Base-by-base conservation (phyloP, 2,888 invertebrate species). In the Platerodrilus igneus region DNA sequence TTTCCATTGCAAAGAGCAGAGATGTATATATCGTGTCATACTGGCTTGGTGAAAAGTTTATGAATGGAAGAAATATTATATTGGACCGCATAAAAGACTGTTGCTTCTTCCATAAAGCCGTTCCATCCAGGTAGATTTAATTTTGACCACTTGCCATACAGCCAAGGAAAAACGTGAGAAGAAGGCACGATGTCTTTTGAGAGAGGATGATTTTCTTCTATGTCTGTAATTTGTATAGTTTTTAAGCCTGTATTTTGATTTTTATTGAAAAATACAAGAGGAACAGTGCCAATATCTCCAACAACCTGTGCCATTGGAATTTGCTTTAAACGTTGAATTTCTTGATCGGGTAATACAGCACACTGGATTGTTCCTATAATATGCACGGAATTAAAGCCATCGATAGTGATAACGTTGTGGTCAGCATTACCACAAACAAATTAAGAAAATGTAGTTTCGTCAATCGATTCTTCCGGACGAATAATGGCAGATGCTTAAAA, bases 71-170 rank as follows among this genome's bases (percentile, higher is more conserved):
- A n/a, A n/a, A n/a, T n/a, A n/a, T n/a, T n/a, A n/a, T n/a, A n/a
- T n/a, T n/a, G n/a, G n/a, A n/a, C n/a, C n/a, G n/a, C n/a, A n/a
- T n/a, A n/a, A n/a, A n/a, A n/a, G n/a, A n/a, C n/a, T n/a, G n/a
- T n/a, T n/a, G n/a, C n/a, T n/a, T n/a, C n/a, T n/a, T n/a, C n/a
- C n/a, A n/a, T 53, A 38, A 51, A 56, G 15, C 51, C 52, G 43
- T 47, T 56, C 52, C 51, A 54, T 34, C 54, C 48, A 19, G 48
- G 45, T 21, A 49, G 39, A 22, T 38, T 6, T 18, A 41, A 31
- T 35, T 45, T 34, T 14, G 33, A 30, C 48, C 41, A 50, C 33
- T 48, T 46, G 29, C 45, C 47, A 50, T 44, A 47, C 13, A 45
- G 36, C 45, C 48, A 47, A 32, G 44, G 35, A 19, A 44, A 39